These are phyloP conservation scores for Mixornis gularis DNA, from an alignment of 2,113 vertebrate species.

Conservation along the genomic window DNA sequence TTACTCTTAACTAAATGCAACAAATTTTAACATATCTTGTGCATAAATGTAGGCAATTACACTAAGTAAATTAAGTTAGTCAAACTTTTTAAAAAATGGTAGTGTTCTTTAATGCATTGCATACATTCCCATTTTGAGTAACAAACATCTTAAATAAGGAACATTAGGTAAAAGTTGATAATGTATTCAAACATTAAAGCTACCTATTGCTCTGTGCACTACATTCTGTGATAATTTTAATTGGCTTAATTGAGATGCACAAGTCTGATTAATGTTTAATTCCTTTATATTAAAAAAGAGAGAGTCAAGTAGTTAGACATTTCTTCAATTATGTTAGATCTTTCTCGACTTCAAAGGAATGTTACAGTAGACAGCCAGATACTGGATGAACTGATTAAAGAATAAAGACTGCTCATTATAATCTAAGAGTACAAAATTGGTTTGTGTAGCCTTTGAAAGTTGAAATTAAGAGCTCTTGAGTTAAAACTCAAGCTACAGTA, in stretches of 20 bases:
- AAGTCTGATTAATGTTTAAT: constrained; percentile 86
- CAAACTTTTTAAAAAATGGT: not conserved
- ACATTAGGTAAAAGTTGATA: constrained; percentile 73
- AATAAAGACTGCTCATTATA: constrained; percentile 85
- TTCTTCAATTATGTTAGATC: constrained; percentile 88
- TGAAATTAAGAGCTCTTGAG: constrained; percentile 79
- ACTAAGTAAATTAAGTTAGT: not conserved
- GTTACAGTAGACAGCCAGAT: constrained; percentile 81
- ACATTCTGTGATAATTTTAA: constrained; percentile 83
- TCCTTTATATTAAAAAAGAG: constrained; percentile 80
- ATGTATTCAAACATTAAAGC: constrained; percentile 78
- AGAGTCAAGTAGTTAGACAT: constrained; percentile 84
- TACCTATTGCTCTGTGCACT: constrained; percentile 73
- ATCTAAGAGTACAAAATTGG: constrained; percentile 84
- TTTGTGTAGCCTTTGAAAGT: constrained; percentile 84
- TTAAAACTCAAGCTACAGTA: constrained; percentile 78
- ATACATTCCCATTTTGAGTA: constrained; percentile 44
- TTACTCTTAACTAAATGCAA: constrained; percentile 1
- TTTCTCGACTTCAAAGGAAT: constrained; percentile 81
- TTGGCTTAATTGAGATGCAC: constrained; percentile 86
- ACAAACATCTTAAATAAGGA: constrained; percentile 64
- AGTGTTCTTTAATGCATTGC: not conserved
- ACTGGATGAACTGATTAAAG: constrained; percentile 80
- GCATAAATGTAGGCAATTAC: not conserved
- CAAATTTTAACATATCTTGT: not conserved